phyloP scores from a whole-genome alignment of 2,797 vertebrate species.

The Balearica regulorum region DNA sequence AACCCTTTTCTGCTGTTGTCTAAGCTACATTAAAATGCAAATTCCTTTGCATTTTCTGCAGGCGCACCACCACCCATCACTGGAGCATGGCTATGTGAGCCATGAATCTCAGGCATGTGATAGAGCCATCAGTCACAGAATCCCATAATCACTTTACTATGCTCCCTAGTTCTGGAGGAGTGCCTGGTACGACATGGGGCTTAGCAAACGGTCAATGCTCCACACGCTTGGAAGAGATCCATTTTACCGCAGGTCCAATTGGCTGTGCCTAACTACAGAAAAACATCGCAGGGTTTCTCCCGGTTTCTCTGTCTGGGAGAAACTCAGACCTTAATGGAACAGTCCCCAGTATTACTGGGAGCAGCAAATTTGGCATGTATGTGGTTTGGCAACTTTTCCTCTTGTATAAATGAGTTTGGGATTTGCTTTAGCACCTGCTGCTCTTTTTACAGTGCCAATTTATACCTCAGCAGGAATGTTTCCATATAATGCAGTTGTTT shows the following conservation, averaged over 20 bases:
- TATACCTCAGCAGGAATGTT: conserved; percentile 11
- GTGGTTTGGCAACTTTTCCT: conserved; percentile 19
- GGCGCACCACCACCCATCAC: neutral
- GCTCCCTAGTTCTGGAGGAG: neutral
- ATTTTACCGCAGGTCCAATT: neutral
- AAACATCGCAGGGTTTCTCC: neutral
- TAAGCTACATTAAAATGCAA: neutral
- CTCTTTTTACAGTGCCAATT: conserved; percentile 14
- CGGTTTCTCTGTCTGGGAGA: neutral
- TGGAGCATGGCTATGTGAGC: neutral
- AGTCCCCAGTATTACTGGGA: neutral
- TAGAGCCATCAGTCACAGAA: conserved; percentile 41
- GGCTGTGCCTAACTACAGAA: neutral
- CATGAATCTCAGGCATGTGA: neutral
- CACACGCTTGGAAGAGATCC: neutral
- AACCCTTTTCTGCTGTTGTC: neutral
- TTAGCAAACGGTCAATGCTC: neutral
- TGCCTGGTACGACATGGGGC: neutral
- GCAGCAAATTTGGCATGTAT: neutral
- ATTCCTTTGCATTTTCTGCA: neutral
- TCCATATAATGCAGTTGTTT: conserved; percentile 14
- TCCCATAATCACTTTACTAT: neutral
- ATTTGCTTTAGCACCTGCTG: conserved; percentile 40
- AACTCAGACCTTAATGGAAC: neutral
- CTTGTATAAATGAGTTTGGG: neutral